Percentiles rank a stretch among this genome's conserved stretches.
phyloP scores from a whole-genome alignment of 2,888 invertebrate genomes.

The Ormyrus pomaceus region DNA sequence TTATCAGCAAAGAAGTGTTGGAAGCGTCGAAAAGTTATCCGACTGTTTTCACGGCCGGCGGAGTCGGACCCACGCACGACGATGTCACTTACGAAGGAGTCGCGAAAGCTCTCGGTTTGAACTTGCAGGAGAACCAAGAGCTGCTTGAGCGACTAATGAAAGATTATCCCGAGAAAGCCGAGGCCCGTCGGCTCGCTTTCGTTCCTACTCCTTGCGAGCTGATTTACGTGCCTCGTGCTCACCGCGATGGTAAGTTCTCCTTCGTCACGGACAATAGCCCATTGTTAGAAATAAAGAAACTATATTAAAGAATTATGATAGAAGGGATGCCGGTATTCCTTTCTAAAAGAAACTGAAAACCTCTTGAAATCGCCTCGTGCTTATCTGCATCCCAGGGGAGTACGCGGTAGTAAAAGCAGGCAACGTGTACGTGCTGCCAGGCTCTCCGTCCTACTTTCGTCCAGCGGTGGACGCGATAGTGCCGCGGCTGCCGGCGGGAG shows the following conservation, averaged over 20 bases:
- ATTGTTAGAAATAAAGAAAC: no score
- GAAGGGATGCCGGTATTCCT: no score
- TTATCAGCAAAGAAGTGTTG: conserved; percentile 78
- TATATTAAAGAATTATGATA: no score
- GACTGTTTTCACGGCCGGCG: conserved; percentile 81
- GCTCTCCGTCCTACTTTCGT: conserved; percentile 77
- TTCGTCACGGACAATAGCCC: no score
- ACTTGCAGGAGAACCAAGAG: conserved; percentile 67
- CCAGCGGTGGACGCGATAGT: conserved; percentile 64
- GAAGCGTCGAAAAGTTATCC: conserved; percentile 75
- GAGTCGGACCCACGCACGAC: conserved; percentile 84
- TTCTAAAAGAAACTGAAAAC: no score
- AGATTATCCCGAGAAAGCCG: conserved; percentile 60
- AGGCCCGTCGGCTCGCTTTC: conserved; percentile 63
- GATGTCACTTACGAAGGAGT: conserved; percentile 82
- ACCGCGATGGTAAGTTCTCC: conserved; percentile 50
- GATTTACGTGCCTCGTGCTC: conserved; percentile 56
- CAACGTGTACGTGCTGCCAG: conserved; percentile 81
- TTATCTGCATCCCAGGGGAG: conserved; percentile 29
- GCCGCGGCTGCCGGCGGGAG: conserved; percentile 54
- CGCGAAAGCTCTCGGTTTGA: conserved; percentile 73
- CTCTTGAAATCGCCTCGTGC: no score
- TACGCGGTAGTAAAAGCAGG: conserved; percentile 67
- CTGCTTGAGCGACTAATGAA: conserved; percentile 66
- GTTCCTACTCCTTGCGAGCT: conserved; percentile 66